Evolutionary conservation across 2,797 vertebrate species (phyloP).

Genomic region (Coregonus sp.): DNA sequence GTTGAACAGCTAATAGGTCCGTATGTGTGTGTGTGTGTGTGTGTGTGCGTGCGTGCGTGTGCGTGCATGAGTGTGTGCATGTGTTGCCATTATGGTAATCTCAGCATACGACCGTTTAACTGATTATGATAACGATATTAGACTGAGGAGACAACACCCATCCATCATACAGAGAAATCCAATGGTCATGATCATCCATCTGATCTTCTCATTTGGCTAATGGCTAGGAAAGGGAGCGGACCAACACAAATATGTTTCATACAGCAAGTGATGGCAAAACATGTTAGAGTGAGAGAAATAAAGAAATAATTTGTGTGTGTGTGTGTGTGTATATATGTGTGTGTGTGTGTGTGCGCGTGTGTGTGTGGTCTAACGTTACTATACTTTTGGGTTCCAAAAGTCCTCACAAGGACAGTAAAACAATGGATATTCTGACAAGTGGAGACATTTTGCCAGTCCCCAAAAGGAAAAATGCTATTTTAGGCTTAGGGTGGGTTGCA

Average conservation of each 20-base stretch:
- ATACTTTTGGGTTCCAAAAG: too few species aligned
- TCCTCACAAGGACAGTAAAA: too few species aligned
- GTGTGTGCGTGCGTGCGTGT: neutral
- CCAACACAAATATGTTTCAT: constrained; percentile 29
- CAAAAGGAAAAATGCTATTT: too few species aligned
- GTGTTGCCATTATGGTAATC: neutral
- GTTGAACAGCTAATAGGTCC: too few species aligned
- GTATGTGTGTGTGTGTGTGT: neutral
- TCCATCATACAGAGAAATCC: constrained; percentile 41
- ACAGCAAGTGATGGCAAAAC: constrained; percentile 12
- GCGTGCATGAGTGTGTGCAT: neutral
- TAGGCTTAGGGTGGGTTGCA: too few species aligned
- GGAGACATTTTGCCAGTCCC: too few species aligned
- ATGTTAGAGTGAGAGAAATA: too few species aligned
- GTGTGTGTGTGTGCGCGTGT: too few species aligned
- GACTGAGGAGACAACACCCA: constrained; percentile 24
- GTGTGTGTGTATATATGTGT: too few species aligned
- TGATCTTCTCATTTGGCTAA: constrained; percentile 49
- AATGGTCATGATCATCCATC: constrained; percentile 40
- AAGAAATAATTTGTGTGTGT: too few species aligned
- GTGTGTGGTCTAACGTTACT: too few species aligned
- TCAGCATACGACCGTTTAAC: constrained; percentile 14
- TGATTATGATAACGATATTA: constrained; percentile 56
- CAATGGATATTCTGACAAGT: too few species aligned
- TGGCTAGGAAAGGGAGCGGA: constrained; percentile 33